Percentiles rank a stretch among this genome's conserved stretches.
Conservation (phyloP, 2,113 vertebrate genomes). For the Morone chrysops region DNA sequence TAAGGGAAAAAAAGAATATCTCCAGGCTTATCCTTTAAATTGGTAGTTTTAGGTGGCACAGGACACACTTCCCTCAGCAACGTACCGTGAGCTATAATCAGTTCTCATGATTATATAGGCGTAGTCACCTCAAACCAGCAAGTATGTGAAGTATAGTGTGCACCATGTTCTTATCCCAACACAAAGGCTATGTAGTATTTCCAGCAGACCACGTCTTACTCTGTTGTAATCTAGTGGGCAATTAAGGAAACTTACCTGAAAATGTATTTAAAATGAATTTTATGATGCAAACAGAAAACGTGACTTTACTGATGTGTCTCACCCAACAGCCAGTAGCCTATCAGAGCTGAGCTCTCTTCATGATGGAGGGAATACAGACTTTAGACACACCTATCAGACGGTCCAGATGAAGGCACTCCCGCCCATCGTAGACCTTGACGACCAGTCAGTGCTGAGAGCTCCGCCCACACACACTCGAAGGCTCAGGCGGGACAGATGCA, state of each 20-base stretch:
- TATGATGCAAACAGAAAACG: neutral
- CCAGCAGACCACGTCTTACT: conserved; percentile 1
- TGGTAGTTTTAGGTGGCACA: neutral
- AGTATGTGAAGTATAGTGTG: neutral
- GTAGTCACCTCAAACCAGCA: neutral
- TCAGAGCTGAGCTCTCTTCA: conserved; percentile 98
- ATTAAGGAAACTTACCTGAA: neutral
- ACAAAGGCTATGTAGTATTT: neutral
- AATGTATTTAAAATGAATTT: neutral
- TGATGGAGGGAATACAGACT: conserved; percentile 88
- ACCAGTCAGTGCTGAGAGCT: conserved; percentile 83
- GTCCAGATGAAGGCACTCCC: conserved; percentile 91
- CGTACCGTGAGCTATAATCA: conserved; percentile 6
- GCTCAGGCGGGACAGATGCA: conserved; percentile 78
- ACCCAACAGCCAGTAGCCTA: conserved; percentile 89
- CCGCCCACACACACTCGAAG: conserved; percentile 79
- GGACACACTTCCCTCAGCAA: neutral
- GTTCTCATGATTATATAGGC: conserved; percentile 5
- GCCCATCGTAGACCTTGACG: conserved; percentile 86
- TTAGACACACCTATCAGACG: conserved; percentile 91
- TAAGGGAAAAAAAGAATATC: neutral
- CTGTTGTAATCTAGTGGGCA: neutral
- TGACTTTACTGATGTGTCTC: conserved; percentile 15
- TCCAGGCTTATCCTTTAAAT: neutral
- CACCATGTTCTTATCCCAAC: neutral